These are phyloP conservation scores for Desmophyllum pertusum DNA, from an alignment of 92 coral and sea anemone genomes.

Conservation along the genomic window DNA sequence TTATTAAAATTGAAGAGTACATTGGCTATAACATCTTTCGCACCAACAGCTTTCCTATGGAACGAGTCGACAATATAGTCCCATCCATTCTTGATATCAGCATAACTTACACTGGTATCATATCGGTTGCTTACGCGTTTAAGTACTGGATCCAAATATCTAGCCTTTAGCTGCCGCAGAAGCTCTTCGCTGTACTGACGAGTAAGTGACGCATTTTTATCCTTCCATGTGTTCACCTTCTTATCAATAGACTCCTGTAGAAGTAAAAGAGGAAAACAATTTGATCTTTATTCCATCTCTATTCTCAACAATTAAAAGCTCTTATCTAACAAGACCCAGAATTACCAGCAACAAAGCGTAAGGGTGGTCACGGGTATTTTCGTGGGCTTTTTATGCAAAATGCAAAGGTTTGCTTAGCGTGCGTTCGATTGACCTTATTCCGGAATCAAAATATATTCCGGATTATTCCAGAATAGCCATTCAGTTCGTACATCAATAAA, in stretches of 20 bases:
- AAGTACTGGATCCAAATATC: slow-evolving; percentile 1
- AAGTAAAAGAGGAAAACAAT: not conserved
- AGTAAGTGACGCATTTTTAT: not conserved
- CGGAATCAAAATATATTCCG: too few relatives aligned
- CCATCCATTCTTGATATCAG: not conserved
- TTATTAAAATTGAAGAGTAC: not conserved
- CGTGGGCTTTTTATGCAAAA: too few relatives aligned
- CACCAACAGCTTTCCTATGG: not conserved
- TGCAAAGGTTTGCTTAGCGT: too few relatives aligned
- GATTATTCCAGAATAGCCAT: too few relatives aligned
- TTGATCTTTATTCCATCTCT: too few relatives aligned
- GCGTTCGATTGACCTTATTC: too few relatives aligned
- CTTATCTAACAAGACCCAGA: too few relatives aligned
- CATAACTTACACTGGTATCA: not conserved
- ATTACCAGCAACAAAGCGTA: too few relatives aligned
- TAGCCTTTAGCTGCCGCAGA: not conserved
- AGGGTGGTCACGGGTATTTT: too few relatives aligned
- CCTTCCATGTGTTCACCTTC: not conserved
- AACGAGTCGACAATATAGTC: not conserved
- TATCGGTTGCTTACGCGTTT: not conserved
- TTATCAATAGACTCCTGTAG: not conserved
- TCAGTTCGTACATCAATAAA: too few relatives aligned
- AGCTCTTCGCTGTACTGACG: not conserved
- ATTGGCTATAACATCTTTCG: not conserved
- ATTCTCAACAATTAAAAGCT: too few relatives aligned